phyloP scores from a whole-genome alignment of 1,140 invertebrate species.

The Heliconius himera region DNA sequence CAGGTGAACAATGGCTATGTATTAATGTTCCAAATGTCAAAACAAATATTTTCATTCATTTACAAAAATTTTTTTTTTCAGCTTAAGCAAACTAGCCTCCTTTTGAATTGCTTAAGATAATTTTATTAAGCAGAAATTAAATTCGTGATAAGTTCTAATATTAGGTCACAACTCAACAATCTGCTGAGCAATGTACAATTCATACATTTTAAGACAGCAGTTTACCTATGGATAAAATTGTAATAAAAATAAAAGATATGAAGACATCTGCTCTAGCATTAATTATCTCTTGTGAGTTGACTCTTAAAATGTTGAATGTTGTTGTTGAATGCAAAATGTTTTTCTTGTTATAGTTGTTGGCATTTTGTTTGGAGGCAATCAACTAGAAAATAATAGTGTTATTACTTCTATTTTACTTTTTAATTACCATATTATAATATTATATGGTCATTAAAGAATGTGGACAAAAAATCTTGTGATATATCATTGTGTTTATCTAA shows the following conservation, averaged over 20 bases:
- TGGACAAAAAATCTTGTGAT: no score
- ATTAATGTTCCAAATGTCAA: neutral
- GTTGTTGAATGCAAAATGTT: neutral
- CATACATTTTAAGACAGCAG: neutral
- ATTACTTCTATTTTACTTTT: no score
- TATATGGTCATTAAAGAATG: no score
- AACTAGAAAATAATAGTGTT: neutral
- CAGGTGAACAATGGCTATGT: neutral
- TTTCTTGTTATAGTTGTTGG: neutral
- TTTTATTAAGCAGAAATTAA: neutral
- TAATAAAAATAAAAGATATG: neutral
- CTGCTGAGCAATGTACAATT: neutral
- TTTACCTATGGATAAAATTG: neutral
- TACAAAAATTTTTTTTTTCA: neutral
- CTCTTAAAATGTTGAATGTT: neutral
- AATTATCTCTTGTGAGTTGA: neutral
- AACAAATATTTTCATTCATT: neutral
- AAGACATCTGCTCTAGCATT: conserved; percentile 8
- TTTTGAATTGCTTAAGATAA: neutral
- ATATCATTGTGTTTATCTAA: no score
- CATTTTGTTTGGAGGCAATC: neutral
- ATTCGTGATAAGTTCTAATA: neutral
- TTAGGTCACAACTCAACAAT: neutral
- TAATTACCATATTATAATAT: no score
- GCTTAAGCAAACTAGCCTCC: neutral